Evolutionary conservation across 1,140 invertebrate genomes (phyloP), one percentile per base, ranked within the genome.

Genomic region (Diploscapter pachys): DNA sequence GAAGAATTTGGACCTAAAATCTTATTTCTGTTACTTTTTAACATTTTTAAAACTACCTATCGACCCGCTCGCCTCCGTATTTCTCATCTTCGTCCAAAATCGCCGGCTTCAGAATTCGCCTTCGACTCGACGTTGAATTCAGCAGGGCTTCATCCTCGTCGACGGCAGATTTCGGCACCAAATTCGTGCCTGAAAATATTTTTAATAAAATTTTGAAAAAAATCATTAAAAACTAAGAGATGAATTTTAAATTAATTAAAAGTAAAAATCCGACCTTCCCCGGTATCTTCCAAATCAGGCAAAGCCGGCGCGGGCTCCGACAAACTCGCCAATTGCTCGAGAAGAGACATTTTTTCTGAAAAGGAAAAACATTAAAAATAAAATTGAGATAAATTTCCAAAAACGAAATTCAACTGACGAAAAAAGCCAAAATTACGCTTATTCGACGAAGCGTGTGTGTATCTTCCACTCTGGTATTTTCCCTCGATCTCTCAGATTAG

Each of bases 281-380:
- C 66, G 2, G 31, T 31, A 31, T 73, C 71, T 53, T 73, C 71
- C n/a, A 73, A n/a, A 69, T 73, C 63, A 2, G 63, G 71, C n/a
- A 71, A 49, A 5, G 70, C 50, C 61, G 70, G 70, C 8, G 70
- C 70, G 51, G 70, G 70, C 61, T 71, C 63, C 6, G n/a, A 13
- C 9, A 69, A 11, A 9, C 51, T 68, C 9, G 13, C 71, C n/a
- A 73, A 48, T 48, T 73, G 31, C 2, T 73, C 59, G 5, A 53
- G 71, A 6, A 73, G 59, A 2, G 71, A 75, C 73, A 68, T 68
- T 64, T 8, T n/a, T 55, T 68, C 11, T 9, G 56, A 68, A 13
- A 2, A 65, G 2, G 31, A 9, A 65, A 65, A 65, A 9, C 31
- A 9, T 65, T 65, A 49, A 13, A 8, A 9, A 65, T 11, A 31